A percentile compares a stretch with the other conserved stretches of the same genome.
Conservation (phyloP, 2,888 invertebrate genomes). For the Drosophila flavopinicola region DNA sequence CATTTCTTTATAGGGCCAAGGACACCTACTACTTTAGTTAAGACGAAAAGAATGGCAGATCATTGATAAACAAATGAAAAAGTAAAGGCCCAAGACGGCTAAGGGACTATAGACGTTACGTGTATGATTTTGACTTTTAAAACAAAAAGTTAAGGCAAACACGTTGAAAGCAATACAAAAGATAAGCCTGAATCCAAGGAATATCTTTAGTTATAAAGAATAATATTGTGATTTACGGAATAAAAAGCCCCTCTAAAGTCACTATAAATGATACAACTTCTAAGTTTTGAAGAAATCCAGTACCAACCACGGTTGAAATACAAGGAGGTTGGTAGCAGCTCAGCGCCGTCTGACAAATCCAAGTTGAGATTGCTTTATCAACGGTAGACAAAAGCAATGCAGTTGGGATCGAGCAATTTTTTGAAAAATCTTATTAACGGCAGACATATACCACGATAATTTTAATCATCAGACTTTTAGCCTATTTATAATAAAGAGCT, state of each 20-base stretch:
- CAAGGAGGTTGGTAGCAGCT: not conserved
- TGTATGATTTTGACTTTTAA: no score
- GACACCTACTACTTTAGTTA: no score
- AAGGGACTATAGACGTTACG: no score
- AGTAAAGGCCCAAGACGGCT: no score
- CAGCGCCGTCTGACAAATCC: not conserved
- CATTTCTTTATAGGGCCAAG: no score
- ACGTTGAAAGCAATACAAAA: not conserved
- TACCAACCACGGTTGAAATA: not conserved
- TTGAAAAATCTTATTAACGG: not conserved
- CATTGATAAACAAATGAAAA: no score
- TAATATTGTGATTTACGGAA: not conserved
- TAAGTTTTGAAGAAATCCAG: not conserved
- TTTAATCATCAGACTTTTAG: not conserved
- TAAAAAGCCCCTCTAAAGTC: not conserved
- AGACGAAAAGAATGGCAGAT: no score
- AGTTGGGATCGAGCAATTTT: not conserved
- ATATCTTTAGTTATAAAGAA: not conserved
- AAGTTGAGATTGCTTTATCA: not conserved
- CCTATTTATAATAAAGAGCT: not conserved
- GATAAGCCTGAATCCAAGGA: not conserved
- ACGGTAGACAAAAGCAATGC: not conserved
- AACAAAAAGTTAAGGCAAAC: not conserved
- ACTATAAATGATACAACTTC: not conserved
- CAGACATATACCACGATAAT: not conserved